These are phyloP conservation scores for Sparus aurata DNA, from an alignment of 2,797 vertebrate species.

Conservation along the genomic window DNA sequence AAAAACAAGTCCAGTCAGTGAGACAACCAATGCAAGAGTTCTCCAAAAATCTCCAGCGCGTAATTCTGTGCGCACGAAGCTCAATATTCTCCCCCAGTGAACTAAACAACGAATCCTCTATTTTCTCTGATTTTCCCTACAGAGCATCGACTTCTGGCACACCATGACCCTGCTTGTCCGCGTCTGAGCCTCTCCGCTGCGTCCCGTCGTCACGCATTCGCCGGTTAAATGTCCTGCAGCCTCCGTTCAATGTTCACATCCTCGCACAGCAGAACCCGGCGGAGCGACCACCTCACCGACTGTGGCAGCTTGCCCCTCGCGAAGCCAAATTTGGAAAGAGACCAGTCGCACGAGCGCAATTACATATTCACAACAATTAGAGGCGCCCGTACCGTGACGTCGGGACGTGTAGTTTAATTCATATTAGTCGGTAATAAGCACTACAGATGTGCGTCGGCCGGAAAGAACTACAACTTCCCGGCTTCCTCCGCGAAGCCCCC, in stretches of 20 bases:
- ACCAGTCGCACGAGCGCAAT: conserved; percentile 91
- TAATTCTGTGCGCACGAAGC: conserved; percentile 38
- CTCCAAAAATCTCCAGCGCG: conserved; percentile 50
- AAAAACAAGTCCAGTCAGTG: conserved; percentile 61
- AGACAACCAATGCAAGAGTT: conserved; percentile 22
- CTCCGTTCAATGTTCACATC: conserved; percentile 60
- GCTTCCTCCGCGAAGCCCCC: conserved; percentile 58
- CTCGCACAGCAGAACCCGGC: conserved; percentile 32
- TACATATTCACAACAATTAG: conserved; percentile 90
- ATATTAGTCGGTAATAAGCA: conserved; percentile 60
- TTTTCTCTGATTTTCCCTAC: conserved; percentile 30
- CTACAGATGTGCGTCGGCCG: conserved; percentile 58
- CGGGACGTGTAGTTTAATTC: conserved; percentile 89
- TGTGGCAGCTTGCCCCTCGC: conserved; percentile 84
- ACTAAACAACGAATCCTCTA: conserved; percentile 32
- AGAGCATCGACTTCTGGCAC: conserved; percentile 53
- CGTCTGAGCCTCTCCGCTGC: conserved; percentile 37
- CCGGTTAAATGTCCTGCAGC: conserved; percentile 61
- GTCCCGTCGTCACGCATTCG: conserved; percentile 62
- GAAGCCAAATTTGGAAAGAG: conserved; percentile 90
- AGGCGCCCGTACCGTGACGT: conserved; percentile 62
- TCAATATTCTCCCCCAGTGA: conserved; percentile 13
- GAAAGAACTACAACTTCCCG: conserved; percentile 87
- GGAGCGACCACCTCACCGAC: conserved; percentile 67
- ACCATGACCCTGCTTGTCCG: conserved; percentile 53